Conservation (phyloP, 1,140 invertebrate species). For the Rhynchophorus ferrugineus region DNA sequence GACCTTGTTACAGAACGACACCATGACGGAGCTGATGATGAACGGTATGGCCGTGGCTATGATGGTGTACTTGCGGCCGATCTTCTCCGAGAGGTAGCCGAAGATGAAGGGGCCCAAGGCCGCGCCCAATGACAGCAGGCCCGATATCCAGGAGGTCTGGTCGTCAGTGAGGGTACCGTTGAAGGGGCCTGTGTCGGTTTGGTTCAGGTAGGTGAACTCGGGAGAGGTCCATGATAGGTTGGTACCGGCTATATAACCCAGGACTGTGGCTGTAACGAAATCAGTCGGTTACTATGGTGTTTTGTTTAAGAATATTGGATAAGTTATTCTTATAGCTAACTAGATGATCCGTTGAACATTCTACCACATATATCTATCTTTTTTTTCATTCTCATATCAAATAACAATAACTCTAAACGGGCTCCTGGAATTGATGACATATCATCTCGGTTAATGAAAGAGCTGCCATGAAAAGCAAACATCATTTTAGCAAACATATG, state of each 20-base stretch:
- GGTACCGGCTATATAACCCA: conserved; percentile 25
- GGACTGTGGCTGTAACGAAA: conserved; percentile 24
- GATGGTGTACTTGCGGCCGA: conserved; percentile 43
- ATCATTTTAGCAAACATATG: too few relatives aligned
- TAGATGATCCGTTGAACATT: too few relatives aligned
- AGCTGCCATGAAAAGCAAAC: too few relatives aligned
- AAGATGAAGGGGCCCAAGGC: conserved; percentile 41
- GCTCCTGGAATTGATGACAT: too few relatives aligned
- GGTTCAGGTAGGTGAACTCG: conserved; percentile 23
- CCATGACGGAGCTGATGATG: conserved; percentile 16
- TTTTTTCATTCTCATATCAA: too few relatives aligned
- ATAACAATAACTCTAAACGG: too few relatives aligned
- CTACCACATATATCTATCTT: too few relatives aligned
- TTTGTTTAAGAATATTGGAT: too few relatives aligned
- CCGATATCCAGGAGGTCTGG: conserved; percentile 25
- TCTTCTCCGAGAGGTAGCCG: conserved; percentile 37
- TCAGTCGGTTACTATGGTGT: too few relatives aligned
- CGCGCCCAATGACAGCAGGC: conserved; percentile 70
- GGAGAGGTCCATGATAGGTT: conserved; percentile 33
- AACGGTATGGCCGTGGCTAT: conserved; percentile 39
- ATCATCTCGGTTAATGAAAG: too few relatives aligned
- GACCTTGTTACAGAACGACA: conserved; percentile 55
- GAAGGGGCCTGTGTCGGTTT: conserved; percentile 25
- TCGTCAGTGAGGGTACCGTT: conserved; percentile 25
- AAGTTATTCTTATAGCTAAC: too few relatives aligned